Evolutionary conservation across 2,113 vertebrate genomes (phyloP), one percentile per base, ranked within the genome.

Genomic region (Panthera uncia): DNA sequence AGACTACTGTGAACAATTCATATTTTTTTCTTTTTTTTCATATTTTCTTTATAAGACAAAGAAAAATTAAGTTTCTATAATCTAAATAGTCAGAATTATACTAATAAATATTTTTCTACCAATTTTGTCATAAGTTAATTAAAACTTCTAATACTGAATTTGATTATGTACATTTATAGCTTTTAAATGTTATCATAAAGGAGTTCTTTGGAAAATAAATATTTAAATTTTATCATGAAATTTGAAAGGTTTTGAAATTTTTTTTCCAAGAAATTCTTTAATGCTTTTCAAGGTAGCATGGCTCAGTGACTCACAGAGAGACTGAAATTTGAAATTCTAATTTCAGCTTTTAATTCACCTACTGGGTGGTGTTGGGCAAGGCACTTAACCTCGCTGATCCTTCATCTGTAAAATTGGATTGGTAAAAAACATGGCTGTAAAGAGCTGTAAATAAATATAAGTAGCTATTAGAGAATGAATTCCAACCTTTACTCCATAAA

Each of bases 361-460:
- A 74, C 27, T 81, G 18, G 7, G 3, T 80, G 88, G 69, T 83
- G 7, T 14, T 66, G 38, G 38, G 41, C 27, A 82, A 95, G 48
- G 52, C 68, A 87, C n/a, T 96, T 93, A 89, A 73, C 38, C 65
- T 96, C 65, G 45, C 16, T 84, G 79, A 80, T 80, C 4, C 23
- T 41, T 87, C 48, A 63, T 84, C 41, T 90, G 14, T 87, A 92
- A 92, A 96, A 96, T 0, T 76, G 36, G 41, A 55, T 69, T 83
- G 38, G 48, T 76, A 68, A 55, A 63, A 63, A 92, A 73, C 15
- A 23, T 33, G 19, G 52, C 57, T 79, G 1, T 68, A 66, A 81
- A 94, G 31, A 89, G 11, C n/a, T 96, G 52, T 81, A 82, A 86
- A 96, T 96, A 86, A 91, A 78, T 61, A 48, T 48, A 83, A 91